These are phyloP conservation scores for Diachasma alloeum DNA, from an alignment of 1,140 invertebrate species.

Conservation along the genomic window DNA sequence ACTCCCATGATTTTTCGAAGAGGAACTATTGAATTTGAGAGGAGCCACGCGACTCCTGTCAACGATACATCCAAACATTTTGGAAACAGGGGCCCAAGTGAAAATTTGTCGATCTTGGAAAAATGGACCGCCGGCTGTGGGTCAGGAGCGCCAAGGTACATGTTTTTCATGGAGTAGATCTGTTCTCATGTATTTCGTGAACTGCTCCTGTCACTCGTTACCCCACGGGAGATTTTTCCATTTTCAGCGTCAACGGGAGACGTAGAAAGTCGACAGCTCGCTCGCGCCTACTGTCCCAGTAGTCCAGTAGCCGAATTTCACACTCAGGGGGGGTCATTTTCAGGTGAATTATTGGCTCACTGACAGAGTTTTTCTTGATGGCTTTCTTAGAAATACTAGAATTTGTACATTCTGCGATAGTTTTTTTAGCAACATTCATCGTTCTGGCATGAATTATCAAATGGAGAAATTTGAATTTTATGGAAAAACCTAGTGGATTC, in stretches of 20 bases:
- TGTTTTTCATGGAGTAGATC: not conserved
- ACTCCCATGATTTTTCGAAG: not conserved
- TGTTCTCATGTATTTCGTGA: not conserved
- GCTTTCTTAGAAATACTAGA: not conserved
- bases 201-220: not conserved
- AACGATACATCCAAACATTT: conserved; percentile 1
- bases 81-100: not conserved
- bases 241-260: not conserved
- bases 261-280: not conserved
- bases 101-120: not conserved
- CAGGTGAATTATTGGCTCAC: not conserved
- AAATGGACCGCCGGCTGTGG: not conserved
- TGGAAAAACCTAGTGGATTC: no score
- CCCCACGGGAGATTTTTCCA: not conserved
- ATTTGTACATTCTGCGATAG: not conserved
- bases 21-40: not conserved
- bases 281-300: not conserved
- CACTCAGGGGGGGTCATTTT: not conserved
- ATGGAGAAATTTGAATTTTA: no score
- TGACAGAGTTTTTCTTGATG: not conserved
- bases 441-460: no score
- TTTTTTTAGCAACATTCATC: not conserved
- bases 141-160: not conserved
- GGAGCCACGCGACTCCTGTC: not conserved
- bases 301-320: not conserved